Evolutionary conservation across 2,113 vertebrate genomes (phyloP).

Genomic region (Saguinus midas): DNA sequence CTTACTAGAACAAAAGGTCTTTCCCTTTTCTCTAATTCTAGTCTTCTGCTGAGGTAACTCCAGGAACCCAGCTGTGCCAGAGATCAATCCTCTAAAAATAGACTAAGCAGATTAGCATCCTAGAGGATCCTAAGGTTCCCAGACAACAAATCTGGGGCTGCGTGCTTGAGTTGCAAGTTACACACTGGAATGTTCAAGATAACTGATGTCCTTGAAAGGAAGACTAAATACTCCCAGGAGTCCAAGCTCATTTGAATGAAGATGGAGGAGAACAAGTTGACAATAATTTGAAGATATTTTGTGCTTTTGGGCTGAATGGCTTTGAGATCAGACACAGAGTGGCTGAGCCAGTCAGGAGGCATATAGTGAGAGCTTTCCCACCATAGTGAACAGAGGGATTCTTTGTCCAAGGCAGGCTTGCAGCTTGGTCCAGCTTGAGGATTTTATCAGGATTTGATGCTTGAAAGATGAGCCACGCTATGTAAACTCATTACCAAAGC

Average conservation of each 20-base stretch:
- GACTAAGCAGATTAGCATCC: not conserved
- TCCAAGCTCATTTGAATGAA: not conserved
- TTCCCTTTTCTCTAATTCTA: not conserved
- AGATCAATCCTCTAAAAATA: not conserved
- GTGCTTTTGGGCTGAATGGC: not conserved
- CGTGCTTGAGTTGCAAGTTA: not conserved
- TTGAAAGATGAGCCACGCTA: not conserved
- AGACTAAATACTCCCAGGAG: not conserved
- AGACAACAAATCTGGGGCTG: not conserved
- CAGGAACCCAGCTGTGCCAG: not conserved
- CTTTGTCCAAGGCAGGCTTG: not conserved
- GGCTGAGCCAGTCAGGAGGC: not conserved
- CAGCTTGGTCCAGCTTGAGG: not conserved
- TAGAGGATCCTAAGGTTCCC: not conserved
- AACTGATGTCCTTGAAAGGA: not conserved
- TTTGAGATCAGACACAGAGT: not conserved
- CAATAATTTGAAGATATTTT: not conserved
- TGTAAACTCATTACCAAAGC: not conserved
- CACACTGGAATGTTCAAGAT: not conserved
- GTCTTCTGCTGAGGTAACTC: conserved; percentile 30
- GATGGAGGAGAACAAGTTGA: not conserved
- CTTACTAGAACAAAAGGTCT: not conserved
- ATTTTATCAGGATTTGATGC: not conserved
- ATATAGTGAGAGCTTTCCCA: not conserved
- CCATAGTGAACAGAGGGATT: not conserved